Evolutionary conservation across 2,797 vertebrate species (phyloP), one percentile per base, ranked within the genome.

Genomic region (Simalia tracyae): DNA sequence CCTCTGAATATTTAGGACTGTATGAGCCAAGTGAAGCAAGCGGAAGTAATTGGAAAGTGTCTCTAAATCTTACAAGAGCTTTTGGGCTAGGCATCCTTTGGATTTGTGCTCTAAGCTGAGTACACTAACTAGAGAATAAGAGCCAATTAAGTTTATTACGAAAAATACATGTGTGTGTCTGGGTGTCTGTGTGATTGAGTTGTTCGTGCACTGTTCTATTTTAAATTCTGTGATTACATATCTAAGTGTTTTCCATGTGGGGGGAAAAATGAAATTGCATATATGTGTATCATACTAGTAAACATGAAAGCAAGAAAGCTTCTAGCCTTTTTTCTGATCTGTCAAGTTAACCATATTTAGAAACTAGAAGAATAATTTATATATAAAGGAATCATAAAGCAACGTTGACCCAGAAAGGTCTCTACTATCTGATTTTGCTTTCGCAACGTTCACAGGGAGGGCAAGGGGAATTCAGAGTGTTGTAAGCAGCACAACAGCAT

Each of bases 11-110:
- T 57, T 56, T 93, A 84, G 72, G 46, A 93, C 9, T 59, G 46
- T 90, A 46, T 90, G 92, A 68, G 89, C 0, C 0, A 76, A 87
- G 88, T 5, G n/a, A 0, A 19, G 54, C 91, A 92, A 94, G 94
- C 90, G 57, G 22, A 5, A 90, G 0, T 2, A 2, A 2, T 19
- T 59, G 31, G 84, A 96, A 96, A 96, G 94, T 89, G 89, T 92
- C 76, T 91, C 19, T 36, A 93, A 89, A 91, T 22, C 60, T 59
- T 36, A 92, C 1, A 92, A 90, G 9, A 89, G 17, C n/a, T n/a
- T 64, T 68, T 1, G 46, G 87, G 56, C 0, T 56, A 90, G 46
- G 8, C 31, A 60, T 68, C 31, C 50, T 60, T 63, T 86, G 84
- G 85, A 91, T 88, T 88, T 60, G 19, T 90, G 68, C 60, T 64